These are phyloP conservation scores for Luscinia luscinia DNA, from an alignment of 2,797 vertebrate species.

Conservation along the genomic window DNA sequence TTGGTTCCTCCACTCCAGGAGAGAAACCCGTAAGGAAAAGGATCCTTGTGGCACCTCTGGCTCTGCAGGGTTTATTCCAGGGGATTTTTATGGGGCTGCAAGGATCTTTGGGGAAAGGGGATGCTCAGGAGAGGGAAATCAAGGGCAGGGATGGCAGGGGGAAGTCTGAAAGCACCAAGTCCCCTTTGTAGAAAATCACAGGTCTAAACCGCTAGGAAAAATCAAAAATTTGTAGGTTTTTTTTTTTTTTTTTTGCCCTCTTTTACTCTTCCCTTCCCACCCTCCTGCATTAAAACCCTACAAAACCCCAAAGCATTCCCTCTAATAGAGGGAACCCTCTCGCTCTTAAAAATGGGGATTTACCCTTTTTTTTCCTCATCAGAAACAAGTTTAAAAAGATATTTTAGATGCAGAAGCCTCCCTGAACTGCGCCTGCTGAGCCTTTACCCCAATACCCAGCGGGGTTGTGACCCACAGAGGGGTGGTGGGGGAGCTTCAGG, in stretches of 20 bases:
- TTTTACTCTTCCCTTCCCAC: background rate
- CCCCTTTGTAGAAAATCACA: background rate
- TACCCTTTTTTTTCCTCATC: background rate
- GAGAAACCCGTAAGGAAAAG: rapidly evolving
- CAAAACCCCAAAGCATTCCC: rapidly evolving
- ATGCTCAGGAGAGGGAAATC: background rate
- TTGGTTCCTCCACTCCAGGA: background rate
- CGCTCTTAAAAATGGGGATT: background rate
- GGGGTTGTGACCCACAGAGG: rapidly evolving
- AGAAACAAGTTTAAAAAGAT: background rate
- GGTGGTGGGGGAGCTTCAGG: background rate
- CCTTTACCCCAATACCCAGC: rapidly evolving
- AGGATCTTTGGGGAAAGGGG: background rate
- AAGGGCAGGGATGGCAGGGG: rapidly evolving
- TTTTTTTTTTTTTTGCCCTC: rapidly evolving
- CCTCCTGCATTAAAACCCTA: background rate
- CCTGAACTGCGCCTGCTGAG: rapidly evolving
- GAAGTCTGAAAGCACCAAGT: background rate
- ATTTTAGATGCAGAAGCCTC: background rate
- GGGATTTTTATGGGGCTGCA: background rate
- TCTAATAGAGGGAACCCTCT: rapidly evolving
- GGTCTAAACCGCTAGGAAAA: background rate
- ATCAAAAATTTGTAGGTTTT: background rate
- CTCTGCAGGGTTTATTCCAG: background rate
- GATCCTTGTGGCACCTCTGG: rapidly evolving